Conservation (phyloP, 2,888 invertebrate species). For the Agelastica alni region DNA sequence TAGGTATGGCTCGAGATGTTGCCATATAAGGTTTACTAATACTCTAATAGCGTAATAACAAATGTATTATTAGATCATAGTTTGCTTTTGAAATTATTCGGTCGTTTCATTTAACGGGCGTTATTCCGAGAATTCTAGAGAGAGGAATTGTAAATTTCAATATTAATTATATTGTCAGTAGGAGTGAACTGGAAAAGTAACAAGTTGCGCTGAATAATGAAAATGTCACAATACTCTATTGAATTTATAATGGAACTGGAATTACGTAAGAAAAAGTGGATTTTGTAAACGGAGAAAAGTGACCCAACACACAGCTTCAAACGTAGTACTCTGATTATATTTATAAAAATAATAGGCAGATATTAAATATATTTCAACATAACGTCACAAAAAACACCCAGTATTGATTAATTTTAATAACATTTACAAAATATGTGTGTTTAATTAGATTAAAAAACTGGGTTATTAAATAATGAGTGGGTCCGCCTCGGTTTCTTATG, state of each 20-base stretch:
- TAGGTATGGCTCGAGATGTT: slow-evolving; percentile 34
- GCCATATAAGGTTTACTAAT: slow-evolving; percentile 34
- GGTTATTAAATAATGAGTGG: too few species aligned
- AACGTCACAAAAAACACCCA: too few species aligned
- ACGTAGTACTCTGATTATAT: too few species aligned
- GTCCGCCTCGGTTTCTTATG: too few species aligned
- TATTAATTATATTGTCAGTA: slow-evolving; percentile 24
- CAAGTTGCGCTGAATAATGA: slow-evolving; percentile 3
- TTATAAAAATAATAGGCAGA: background rate
- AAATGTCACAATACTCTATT: slow-evolving; percentile 23
- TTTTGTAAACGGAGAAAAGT: too few species aligned
- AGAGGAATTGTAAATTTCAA: slow-evolving; percentile 22
- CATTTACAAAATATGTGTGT: too few species aligned
- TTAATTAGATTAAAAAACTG: too few species aligned
- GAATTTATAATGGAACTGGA: slow-evolving; percentile 20
- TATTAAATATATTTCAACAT: background rate
- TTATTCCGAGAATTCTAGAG: slow-evolving; percentile 15
- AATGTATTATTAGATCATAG: slow-evolving; percentile 37
- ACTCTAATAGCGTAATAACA: slow-evolving; percentile 30
- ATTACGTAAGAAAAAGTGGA: slow-evolving; percentile 15
- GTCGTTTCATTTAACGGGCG: slow-evolving; percentile 9
- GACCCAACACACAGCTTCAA: too few species aligned
- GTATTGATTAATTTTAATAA: too few species aligned
- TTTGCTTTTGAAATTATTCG: slow-evolving; percentile 22
- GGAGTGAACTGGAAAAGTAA: slow-evolving; percentile 16